Evolutionary conservation across 2,797 vertebrate species (phyloP).

Genomic region (Leptodactylus fallax): DNA sequence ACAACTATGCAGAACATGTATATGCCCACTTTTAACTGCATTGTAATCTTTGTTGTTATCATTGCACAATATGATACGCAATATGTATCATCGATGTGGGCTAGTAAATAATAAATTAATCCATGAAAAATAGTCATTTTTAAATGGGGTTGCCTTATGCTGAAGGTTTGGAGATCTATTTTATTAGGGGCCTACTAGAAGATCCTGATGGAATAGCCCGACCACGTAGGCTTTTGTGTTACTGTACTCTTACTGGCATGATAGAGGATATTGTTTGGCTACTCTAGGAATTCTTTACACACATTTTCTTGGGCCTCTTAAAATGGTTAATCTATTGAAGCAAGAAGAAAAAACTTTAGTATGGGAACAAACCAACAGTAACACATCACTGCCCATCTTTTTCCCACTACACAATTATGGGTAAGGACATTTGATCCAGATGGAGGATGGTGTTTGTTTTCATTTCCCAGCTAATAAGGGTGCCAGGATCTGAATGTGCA

Average conservation of each 20-base stretch:
- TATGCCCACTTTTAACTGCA: too few species aligned
- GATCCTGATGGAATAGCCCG: too few species aligned
- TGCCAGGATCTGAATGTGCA: slow-evolving; percentile 61
- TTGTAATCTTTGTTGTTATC: too few species aligned
- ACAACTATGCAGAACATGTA: too few species aligned
- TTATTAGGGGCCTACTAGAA: too few species aligned
- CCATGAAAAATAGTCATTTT: too few species aligned
- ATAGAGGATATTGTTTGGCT: background rate
- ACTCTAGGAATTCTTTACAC: background rate
- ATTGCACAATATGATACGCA: too few species aligned
- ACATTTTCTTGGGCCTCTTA: slow-evolving; percentile 4
- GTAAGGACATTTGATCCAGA: slow-evolving; percentile 55
- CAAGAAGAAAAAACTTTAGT: slow-evolving; percentile 5
- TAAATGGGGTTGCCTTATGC: too few species aligned
- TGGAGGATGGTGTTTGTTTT: slow-evolving; percentile 34
- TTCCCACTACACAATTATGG: slow-evolving; percentile 28
- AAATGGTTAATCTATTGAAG: background rate
- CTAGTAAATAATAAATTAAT: too few species aligned
- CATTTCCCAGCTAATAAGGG: slow-evolving; percentile 56
- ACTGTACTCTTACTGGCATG: background rate
- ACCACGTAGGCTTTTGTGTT: too few species aligned
- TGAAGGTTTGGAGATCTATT: too few species aligned
- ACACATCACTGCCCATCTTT: slow-evolving; percentile 49
- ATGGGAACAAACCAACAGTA: slow-evolving; percentile 49
- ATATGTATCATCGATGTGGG: too few species aligned